Conservation (phyloP, 2,888 invertebrate species). For the Hirtodrosophila alboralis region DNA sequence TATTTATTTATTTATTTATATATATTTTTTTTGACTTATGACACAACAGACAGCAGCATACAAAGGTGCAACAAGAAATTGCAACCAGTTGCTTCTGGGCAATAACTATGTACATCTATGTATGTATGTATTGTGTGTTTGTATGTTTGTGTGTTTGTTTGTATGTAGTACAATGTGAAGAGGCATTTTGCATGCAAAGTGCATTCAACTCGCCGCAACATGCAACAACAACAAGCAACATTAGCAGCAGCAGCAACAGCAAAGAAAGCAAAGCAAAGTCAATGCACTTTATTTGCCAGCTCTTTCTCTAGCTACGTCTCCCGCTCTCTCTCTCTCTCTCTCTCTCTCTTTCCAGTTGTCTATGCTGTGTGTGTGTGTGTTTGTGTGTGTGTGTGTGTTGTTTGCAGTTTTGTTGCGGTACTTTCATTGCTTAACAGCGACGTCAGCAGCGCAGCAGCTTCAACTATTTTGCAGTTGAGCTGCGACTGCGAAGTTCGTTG, state of each 20-base stretch:
- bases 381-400: constrained; percentile 26
- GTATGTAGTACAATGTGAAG: constrained; percentile 23
- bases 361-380: constrained; percentile 8
- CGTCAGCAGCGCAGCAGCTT: constrained; percentile 20
- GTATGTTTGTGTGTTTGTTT: too few relatives aligned
- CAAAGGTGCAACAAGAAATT: constrained; percentile 9
- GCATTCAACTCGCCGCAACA: constrained; percentile 66
- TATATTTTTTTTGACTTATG: constrained; percentile 74
- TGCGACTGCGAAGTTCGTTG: constrained; percentile 71
- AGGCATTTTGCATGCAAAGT: constrained; percentile 55
- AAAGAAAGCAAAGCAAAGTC: constrained; percentile 75
- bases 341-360: constrained; percentile 23
- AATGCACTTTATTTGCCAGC: constrained; percentile 64
- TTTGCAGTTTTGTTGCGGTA: constrained; percentile 74
- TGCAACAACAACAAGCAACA: constrained; percentile 7
- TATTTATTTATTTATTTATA: too few relatives aligned
- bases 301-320: too few relatives aligned
- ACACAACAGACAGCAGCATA: constrained; percentile 46
- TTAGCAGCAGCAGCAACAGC: constrained; percentile 19
- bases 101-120: constrained; percentile 22
- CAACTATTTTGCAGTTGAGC: constrained; percentile 53
- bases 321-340: constrained; percentile 2
- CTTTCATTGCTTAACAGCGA: constrained; percentile 73
- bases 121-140: too few relatives aligned
- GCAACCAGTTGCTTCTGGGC: constrained; percentile 52